Evolutionary conservation across 2,888 invertebrate genomes (phyloP), one percentile per base, ranked within the genome.

Genomic region (Drosophila diplacantha): DNA sequence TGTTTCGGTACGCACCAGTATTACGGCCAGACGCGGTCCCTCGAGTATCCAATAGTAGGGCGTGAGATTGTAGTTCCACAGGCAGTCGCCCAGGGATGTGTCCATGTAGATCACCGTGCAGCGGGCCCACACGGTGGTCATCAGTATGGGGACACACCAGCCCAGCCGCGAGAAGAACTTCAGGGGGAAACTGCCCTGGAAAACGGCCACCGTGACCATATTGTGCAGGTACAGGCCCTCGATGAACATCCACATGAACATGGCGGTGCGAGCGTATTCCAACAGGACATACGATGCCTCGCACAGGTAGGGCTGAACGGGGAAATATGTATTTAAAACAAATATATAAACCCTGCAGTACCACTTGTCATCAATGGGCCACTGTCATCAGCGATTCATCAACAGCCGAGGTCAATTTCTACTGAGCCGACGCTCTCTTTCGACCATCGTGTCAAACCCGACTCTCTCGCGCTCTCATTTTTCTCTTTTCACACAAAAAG

Each of bases 211-310:
- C 55, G 96, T 94, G 37, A 96, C 93, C 87, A 95, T 92, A 69
- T 93, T 94, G 87, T 97, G 95, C 24, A 98, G 89, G 85, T 96
- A 96, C 14, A 96, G 90, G 0, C 97, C 98, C 87, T 98, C 98
- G 53, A 97, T 93, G 81, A 98, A 95, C 96, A 98, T 98, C 97
- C 98, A 98, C 92, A 94, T 93, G 85, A 97, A 98, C 92, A 96
- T 96, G 1, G 95, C 94, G 0, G 96, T 95, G 69, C 95, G 93
- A 0, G 95, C 93, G 85, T 96, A 98, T 85, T 98, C 98, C 71
- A 98, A 88, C 1, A 96, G 87, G 0, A 94, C 90, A 88, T 95
- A 95, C 51, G 92, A 92, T 0, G 91, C 90, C 85, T 96, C 94
- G 85, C 97, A 97, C 0, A 97, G 86, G 51, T 93, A 91, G 1